These are phyloP conservation scores for Lepus townsendii DNA, from an alignment of 2,797 vertebrate species.

Conservation along the genomic window DNA sequence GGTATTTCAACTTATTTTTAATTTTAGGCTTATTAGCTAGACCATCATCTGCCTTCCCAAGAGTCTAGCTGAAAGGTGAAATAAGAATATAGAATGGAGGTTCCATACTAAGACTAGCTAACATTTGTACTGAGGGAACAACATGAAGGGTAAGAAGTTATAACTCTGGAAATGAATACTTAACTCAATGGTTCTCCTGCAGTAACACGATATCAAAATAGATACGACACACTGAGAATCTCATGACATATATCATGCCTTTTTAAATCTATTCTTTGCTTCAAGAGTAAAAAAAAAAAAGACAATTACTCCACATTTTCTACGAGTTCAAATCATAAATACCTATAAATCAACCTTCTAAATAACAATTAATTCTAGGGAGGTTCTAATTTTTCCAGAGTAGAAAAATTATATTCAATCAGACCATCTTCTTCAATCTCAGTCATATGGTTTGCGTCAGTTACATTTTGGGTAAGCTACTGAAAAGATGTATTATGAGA, in stretches of 20 bases:
- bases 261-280: neutral
- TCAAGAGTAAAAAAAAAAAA: neutral
- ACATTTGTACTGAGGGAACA: neutral
- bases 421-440: neutral
- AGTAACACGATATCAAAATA: neutral
- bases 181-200: neutral
- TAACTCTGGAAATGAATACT: neutral
- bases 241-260: neutral
- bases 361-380: neutral
- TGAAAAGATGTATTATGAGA: neutral
- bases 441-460: neutral
- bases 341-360: neutral
- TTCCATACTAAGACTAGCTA: neutral
- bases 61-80: neutral
- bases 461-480: neutral
- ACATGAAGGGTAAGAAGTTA: neutral
- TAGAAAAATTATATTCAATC: neutral
- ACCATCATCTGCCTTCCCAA: neutral
- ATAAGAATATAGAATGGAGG: neutral
- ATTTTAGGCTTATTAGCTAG: conserved; percentile 56
- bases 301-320: neutral
- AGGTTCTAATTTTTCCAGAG: neutral
- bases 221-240: neutral
- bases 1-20: neutral
- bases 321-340: neutral